A percentile compares a stretch with the other conserved stretches of the same genome.
Evolutionary conservation across 2,888 invertebrate species (phyloP).

Genomic region (Reticulitermes lucifugus): DNA sequence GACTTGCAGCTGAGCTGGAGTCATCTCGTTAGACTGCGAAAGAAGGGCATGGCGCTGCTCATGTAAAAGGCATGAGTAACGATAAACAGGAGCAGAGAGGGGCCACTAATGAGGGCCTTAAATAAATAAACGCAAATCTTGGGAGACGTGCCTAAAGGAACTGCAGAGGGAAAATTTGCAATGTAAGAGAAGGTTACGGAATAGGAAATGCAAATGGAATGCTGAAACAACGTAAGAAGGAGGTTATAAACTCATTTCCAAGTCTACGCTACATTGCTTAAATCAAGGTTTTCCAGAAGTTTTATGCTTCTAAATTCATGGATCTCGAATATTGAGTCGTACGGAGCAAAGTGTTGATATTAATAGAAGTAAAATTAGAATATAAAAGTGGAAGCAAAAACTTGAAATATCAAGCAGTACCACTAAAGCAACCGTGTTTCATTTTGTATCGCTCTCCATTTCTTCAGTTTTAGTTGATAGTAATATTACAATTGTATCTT

Average conservation of each 20-base stretch:
- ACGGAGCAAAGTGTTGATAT: too few species aligned
- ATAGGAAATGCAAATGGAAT: slow-evolving; percentile 6
- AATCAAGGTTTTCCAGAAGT: too few species aligned
- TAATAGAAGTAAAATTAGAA: too few species aligned
- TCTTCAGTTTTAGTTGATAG: too few species aligned
- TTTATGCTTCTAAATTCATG: too few species aligned
- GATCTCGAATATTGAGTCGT: too few species aligned
- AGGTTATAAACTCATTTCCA: slow-evolving; percentile 1
- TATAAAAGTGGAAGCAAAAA: too few species aligned
- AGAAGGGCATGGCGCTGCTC: slow-evolving; percentile 28
- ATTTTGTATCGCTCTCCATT: too few species aligned
- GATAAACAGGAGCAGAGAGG: slow-evolving; percentile 43
- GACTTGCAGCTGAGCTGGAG: slow-evolving; percentile 1
- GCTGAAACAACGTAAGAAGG: neutral
- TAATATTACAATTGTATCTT: too few species aligned
- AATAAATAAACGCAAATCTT: slow-evolving; percentile 50
- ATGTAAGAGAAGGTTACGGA: slow-evolving; percentile 6
- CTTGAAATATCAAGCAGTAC: too few species aligned
- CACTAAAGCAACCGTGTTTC: too few species aligned
- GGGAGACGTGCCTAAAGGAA: slow-evolving; percentile 3
- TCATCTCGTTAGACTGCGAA: neutral
- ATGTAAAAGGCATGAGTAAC: slow-evolving; percentile 50
- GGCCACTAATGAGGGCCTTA: slow-evolving; percentile 46
- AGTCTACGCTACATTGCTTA: neutral
- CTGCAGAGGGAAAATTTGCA: slow-evolving; percentile 26